Conservation (phyloP, 2,888 invertebrate genomes). For the Pelosia muscerda region DNA sequence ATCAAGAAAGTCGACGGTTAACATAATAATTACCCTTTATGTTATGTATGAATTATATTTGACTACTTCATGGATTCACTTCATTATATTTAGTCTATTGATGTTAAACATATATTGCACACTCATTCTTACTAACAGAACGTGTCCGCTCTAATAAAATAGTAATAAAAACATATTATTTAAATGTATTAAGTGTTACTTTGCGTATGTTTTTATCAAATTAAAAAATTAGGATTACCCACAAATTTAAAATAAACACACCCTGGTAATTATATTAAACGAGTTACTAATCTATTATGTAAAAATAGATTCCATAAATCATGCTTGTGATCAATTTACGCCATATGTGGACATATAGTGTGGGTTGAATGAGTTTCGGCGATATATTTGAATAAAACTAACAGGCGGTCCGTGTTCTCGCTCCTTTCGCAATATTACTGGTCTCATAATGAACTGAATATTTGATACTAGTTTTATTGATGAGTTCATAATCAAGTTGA, state of each 20-base stretch:
- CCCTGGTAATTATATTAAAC: constrained; percentile 16
- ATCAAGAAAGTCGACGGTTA: too few species aligned
- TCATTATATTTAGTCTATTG: too few species aligned
- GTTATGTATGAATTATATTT: too few species aligned
- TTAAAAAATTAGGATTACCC: too few species aligned
- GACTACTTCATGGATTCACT: too few species aligned
- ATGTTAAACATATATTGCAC: too few species aligned
- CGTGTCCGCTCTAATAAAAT: too few species aligned
- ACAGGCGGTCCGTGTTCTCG: constrained; percentile 48
- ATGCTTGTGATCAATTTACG: constrained; percentile 66
- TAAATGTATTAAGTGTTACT: too few species aligned
- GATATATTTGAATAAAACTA: constrained; percentile 65
- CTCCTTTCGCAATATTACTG: constrained; percentile 49
- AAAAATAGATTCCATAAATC: constrained; percentile 67
- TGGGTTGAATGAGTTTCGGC: constrained; percentile 65
- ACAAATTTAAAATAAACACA: constrained; percentile 23
- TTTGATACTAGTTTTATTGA: neutral
- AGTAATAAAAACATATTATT: too few species aligned
- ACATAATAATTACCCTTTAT: too few species aligned
- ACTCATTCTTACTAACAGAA: too few species aligned
- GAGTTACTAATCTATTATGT: constrained; percentile 58
- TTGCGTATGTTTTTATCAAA: too few species aligned
- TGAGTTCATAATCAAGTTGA: constrained; percentile 4
- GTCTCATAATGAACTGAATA: constrained; percentile 31
- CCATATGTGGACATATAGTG: constrained; percentile 55